A percentile compares a stretch with the other conserved stretches of the same genome.
phyloP scores from a whole-genome alignment of 2,888 invertebrate genomes.

The Saturnia pavonia region DNA sequence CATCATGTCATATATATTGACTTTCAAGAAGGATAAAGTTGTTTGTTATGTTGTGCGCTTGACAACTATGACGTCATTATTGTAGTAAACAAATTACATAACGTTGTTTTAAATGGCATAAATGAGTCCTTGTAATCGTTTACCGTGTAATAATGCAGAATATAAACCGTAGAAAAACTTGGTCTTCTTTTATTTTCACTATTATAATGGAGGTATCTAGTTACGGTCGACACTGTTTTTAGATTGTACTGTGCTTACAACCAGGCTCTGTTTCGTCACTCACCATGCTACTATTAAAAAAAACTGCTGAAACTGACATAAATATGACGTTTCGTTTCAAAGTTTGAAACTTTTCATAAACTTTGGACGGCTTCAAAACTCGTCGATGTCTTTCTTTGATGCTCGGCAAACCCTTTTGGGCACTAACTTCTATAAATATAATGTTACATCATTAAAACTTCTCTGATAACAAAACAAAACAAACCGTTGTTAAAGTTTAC shows the following conservation, averaged over 20 bases:
- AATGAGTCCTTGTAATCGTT: neutral
- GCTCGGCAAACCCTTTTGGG: neutral
- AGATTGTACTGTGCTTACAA: too few species aligned
- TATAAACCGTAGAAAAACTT: too few species aligned
- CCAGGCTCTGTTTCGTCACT: too few species aligned
- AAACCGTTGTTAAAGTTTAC: neutral
- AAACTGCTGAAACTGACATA: neutral
- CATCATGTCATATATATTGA: too few species aligned
- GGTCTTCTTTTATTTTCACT: too few species aligned
- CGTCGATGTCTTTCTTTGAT: constrained; percentile 6
- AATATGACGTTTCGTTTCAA: neutral
- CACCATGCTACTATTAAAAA: neutral
- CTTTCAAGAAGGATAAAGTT: too few species aligned
- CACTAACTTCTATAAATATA: constrained; percentile 33
- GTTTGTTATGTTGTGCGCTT: too few species aligned
- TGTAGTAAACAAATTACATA: neutral
- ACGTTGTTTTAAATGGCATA: neutral
- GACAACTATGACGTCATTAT: neutral
- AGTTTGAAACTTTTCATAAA: constrained; percentile 23
- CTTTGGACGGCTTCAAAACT: neutral
- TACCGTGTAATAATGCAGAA: neutral
- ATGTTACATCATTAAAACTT: constrained; percentile 41
- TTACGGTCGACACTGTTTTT: too few species aligned
- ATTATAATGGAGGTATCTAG: too few species aligned
- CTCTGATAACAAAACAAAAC: neutral